These are phyloP conservation scores for Bettongia penicillata DNA, from an alignment of 2,113 vertebrate species.

Conservation along the genomic window DNA sequence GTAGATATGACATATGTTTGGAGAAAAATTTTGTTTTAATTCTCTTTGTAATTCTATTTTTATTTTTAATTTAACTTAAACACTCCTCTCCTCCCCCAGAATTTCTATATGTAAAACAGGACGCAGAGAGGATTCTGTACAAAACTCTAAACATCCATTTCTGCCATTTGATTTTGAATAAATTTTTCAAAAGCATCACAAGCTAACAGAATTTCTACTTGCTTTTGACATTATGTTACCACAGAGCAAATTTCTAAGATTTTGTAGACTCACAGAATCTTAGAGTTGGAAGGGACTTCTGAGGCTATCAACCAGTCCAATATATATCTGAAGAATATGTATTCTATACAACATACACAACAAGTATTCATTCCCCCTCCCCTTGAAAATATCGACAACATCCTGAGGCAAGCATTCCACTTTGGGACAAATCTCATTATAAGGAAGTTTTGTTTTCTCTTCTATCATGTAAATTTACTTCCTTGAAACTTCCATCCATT, in stretches of 20 bases:
- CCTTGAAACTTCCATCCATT: background rate
- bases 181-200: background rate
- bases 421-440: background rate
- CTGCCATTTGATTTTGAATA: background rate
- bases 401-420: background rate
- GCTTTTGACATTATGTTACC: background rate
- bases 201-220: background rate
- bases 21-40: background rate
- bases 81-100: accelerated
- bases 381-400: background rate
- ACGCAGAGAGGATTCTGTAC: background rate
- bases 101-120: background rate
- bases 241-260: background rate
- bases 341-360: background rate
- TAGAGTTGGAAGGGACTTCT: background rate
- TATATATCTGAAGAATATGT: background rate
- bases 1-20: background rate
- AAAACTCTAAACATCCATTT: background rate
- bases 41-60: background rate
- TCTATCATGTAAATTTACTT: background rate
- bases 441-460: background rate
- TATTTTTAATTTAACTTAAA: background rate
- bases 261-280: background rate
- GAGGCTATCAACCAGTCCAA: background rate
- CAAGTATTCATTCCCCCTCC: background rate